Evolutionary conservation across 92 coral and sea anemone genomes (phyloP).

Genomic region (Bergia puertoricense): DNA sequence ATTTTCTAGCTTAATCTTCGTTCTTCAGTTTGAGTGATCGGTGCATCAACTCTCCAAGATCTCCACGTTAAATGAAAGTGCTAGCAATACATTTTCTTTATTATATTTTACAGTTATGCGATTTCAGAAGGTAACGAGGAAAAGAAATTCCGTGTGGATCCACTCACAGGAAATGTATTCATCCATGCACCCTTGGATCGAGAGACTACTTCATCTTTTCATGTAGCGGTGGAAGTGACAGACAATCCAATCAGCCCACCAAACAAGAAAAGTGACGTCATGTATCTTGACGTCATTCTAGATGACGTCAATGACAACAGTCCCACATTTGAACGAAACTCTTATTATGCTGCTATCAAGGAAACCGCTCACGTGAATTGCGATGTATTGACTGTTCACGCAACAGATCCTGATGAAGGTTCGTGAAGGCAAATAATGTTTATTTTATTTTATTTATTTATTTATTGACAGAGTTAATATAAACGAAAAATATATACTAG

Average conservation of each 20-base stretch:
- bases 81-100: background rate
- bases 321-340: slow-evolving; percentile 59
- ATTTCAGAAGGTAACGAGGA: slow-evolving; percentile 67
- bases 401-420: slow-evolving; percentile 80
- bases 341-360: slow-evolving; percentile 63
- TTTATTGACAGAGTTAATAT: background rate
- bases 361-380: slow-evolving; percentile 71
- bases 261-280: slow-evolving; percentile 54
- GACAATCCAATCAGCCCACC: slow-evolving; percentile 58
- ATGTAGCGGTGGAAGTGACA: slow-evolving; percentile 60
- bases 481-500: background rate
- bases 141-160: slow-evolving; percentile 71
- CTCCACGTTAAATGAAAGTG: too few relatives aligned
- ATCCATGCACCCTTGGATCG: slow-evolving; percentile 79
- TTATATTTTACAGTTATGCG: slow-evolving; percentile 47
- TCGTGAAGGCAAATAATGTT: background rate
- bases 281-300: slow-evolving; percentile 55
- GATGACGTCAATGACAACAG: slow-evolving; percentile 82
- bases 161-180: slow-evolving; percentile 58
- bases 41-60: too few relatives aligned
- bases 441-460: background rate
- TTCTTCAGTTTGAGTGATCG: too few relatives aligned
- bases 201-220: slow-evolving; percentile 59
- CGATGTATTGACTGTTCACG: slow-evolving; percentile 66
- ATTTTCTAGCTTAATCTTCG: too few relatives aligned